Base-by-base conservation (phyloP, 2,888 invertebrate species). In the Hyalella azteca region DNA sequence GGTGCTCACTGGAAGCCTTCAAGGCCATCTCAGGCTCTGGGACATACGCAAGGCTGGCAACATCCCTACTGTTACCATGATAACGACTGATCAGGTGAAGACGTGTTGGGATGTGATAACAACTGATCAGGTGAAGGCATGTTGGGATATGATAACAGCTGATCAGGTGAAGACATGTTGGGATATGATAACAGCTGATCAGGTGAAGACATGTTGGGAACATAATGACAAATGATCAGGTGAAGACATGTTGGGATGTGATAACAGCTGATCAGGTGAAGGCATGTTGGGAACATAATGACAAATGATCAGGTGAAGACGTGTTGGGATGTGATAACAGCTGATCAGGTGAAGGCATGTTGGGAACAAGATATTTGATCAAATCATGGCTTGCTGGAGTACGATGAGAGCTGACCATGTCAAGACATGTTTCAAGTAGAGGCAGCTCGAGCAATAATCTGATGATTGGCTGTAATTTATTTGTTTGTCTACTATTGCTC, bases 11-110 rank as follows among this genome's bases (percentile, higher is more conserved):
- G 94, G 95, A 26, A 96, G 96, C 88, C 89, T 93, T n/a, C 89
- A 94, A 87, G 96, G 96, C 0, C 93, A 95, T 86, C 92, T 97
- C 90, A 95, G 96, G 88, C 91, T 95, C 81, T 96, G 95, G 92
- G 97, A 97, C 87, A 88, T 95, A 11, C 90, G 95, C 83, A 54
- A 45, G 26, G 45, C 29, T 45, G 75, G 75, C 75, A 75, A 39
- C 36, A 39, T 26, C 26, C 41, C 75, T 22, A 45, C 45, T 45
- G 26, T 45, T 11, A 75, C 41, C 41, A 75, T 75, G 41, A 32
- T 75, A 32, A 45, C 75, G 7, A n/a, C 29, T 75, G 75, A 75
- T 9, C 75, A 75, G 75, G 75, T 75, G 13, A 29, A 11, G 5
- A 26, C 3, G 9, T 54, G 49, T 22, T n/a, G 49, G 7, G n/a